Evolutionary conservation across 1,140 invertebrate genomes (phyloP), one percentile per base, ranked within the genome.

Genomic region (Caenorhabditis latens): DNA sequence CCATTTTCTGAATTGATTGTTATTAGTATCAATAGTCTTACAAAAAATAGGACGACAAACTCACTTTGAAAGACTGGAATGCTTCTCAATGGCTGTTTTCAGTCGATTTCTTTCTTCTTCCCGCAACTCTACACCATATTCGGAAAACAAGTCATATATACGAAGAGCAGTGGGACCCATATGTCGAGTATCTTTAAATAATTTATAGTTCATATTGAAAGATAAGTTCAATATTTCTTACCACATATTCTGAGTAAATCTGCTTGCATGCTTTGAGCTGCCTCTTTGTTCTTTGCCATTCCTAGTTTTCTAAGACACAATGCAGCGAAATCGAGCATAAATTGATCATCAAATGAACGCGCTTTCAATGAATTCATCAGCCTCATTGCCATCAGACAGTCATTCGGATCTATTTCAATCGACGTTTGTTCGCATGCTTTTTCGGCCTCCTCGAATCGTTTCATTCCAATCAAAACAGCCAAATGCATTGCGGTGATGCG

Each of bases 81-180:
- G 71, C 14, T 79, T 79, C n/a, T 79, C 71, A 50, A 79, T 79
- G 3, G 53, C 71, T n/a, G 71, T 14, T 13, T 46, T 13, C 46
- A 79, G 24, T 24, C 71, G 43, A 79, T 79, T 79, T 24, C 53
- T 79, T 14, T 79, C 71, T 50, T 79, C 71, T 24, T 79, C 40
- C 11, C 71, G 4, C 46, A 79, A 11, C 21, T 79, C 71, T 8
- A 79, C 46, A 50, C 46, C 71, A 53, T 79, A 50, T 24, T 79
- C 71, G n/a, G 43, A 79, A 32, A 79, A 79, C n/a, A 79, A 53
- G 24, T 79, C 71, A n/a, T 50, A 79, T 4, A 79, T n/a, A 7
- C 71, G 43, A n/a, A 79, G 71, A 50, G 71, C 71, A 13, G 71
- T 79, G 43, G 71, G 71, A 24, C 71, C 71, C 71, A 79, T 79